Base-by-base conservation (phyloP, 2,888 invertebrate genomes). In the Zhuqinia jingwanae region DNA sequence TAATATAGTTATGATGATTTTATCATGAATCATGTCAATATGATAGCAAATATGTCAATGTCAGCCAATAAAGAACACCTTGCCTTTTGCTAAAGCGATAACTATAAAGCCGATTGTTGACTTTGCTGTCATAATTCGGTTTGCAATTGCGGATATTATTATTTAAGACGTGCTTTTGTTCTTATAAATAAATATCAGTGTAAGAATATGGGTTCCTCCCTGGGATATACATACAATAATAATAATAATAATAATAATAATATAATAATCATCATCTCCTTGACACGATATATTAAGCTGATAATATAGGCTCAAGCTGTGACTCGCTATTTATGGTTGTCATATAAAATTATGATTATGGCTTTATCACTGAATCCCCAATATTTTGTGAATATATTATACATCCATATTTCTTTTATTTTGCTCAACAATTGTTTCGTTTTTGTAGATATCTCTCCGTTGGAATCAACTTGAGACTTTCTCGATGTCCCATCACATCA, bases 241-340 rank as follows among this genome's bases (percentile, higher is more conserved):
- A n/a, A n/a, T n/a, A n/a, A n/a, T n/a, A n/a, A n/a, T n/a, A n/a
- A n/a, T n/a, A n/a, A n/a, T n/a, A n/a, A n/a, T n/a, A n/a, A n/a
- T 50, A 11, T 50, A 2, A 13, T n/a, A 2, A n/a, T 10, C 15
- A 2, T 50, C 70, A 50, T 70, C 50, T n/a, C 45, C 8, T 47
- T 47, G 47, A 22, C 70, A 70, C 70, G 25, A 70, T 70, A 50
- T 70, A 27, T 70, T 50, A 70, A 50, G 50, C 50, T 25, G 20
- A 50, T 50, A 70, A 70, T n/a, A n/a, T 70, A 70, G 47, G 50
- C 70, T 70, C 70, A 70, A 50, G 70, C 70, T 70, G 70, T 70
- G 68, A 68, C 47, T 70, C 22, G 50, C 70, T 47, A 50, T 50
- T 70, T 70, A 36, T 8, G 36, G 36, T 6, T 22, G 27, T 50